Conservation (phyloP, 2,113 vertebrate species). For the Rafetus swinhoei region DNA sequence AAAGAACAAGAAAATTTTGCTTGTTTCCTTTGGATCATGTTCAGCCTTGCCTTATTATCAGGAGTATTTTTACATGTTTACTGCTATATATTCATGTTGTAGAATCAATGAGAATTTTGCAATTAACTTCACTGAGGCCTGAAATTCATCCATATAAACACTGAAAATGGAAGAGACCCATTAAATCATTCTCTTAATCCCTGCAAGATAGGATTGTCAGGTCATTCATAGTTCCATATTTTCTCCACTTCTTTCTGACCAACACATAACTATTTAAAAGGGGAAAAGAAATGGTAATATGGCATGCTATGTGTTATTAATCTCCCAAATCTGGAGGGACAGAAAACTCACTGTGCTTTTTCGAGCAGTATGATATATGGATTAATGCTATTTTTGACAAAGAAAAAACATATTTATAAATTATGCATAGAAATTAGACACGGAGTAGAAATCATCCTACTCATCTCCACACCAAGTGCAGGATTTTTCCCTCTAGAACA, state of each 20-base stretch:
- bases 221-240: not conserved
- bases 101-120: not conserved
- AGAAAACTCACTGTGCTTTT: not conserved
- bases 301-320: not conserved
- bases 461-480: slow-evolving; percentile 17
- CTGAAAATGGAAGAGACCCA: not conserved
- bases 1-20: not conserved
- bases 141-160: not conserved
- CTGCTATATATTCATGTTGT: not conserved
- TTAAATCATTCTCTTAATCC: not conserved
- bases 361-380: not conserved
- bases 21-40: not conserved
- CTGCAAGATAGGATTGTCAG: not conserved
- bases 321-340: slow-evolving; percentile 14
- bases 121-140: not conserved
- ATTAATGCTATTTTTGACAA: not conserved
- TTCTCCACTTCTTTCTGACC: not conserved
- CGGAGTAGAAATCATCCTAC: not conserved
- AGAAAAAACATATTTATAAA: slow-evolving; percentile 13
- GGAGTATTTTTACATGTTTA: not conserved
- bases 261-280: not conserved
- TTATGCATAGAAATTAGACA: not conserved
- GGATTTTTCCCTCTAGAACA: slow-evolving; percentile 19
- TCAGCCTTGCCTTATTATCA: not conserved
- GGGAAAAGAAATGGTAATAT: slow-evolving; percentile 1